Evolutionary conservation across 2,888 invertebrate species (phyloP), one percentile per base, ranked within the genome.

Genomic region (Augiades crinisus): DNA sequence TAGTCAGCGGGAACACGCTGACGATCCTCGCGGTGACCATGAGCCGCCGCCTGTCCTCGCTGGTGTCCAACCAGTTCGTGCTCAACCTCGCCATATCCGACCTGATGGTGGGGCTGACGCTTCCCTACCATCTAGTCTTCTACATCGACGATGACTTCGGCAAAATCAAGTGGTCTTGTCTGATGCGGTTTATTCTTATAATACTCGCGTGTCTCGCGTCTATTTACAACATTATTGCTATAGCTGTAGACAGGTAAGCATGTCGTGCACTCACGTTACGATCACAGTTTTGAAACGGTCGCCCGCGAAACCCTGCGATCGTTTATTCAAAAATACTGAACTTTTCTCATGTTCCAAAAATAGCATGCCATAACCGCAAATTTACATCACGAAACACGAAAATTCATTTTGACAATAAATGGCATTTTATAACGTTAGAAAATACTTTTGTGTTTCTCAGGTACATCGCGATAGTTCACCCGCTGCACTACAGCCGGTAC

Each of bases 71-170:
- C 82, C 92, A 94, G 65, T 95, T 95, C 80, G 93, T 96, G 58
- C 90, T 95, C 55, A 95, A 94, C 75, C 81, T 96, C 65, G 96
- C 95, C 19, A 88, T 95, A 58, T 95, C 95, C 16, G 96, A 96
- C 81, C 90, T 95, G 40, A 90, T 95, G 78, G 95, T 96, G 49
- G 95, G 95, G 3, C 79, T 95, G 27, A 93, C 94, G 22, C 80
- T 95, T 63, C 95, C 95, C 12, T 96, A 95, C 78, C 95, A 95
- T 73, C 91, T 95, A 67, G 92, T 93, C 38, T 95, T 96, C 81
- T 95, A 94, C 78, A 75, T 94, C 58, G 87, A 91, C 63, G 85
- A 87, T 4, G 85, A 90, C 53, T 89, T 95, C 63, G 93, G 93
- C 27, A 78, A 81, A 38, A 87, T 91, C 60, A 91, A 93, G 62